phyloP scores from a whole-genome alignment of 2,888 invertebrate species.

The Eutolmus rufibarbis region DNA sequence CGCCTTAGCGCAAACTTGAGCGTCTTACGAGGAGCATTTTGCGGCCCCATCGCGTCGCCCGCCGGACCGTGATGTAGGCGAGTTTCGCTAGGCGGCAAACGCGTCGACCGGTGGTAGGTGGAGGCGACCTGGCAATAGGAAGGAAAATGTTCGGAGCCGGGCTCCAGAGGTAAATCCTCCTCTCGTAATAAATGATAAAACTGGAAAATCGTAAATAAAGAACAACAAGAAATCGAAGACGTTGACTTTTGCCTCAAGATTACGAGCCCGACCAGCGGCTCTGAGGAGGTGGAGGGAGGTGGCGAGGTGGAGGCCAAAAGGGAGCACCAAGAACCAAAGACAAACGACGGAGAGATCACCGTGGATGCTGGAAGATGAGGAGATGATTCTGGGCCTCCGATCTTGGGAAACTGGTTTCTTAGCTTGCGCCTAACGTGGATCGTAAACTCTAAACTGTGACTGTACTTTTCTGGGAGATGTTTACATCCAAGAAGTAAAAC shows the following conservation, averaged over 20 bases:
- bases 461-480: constrained; percentile 31
- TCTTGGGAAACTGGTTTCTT: constrained; percentile 34
- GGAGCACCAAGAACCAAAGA: constrained; percentile 5
- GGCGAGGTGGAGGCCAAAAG: not conserved
- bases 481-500: constrained; percentile 24
- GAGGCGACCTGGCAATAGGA: constrained; percentile 11
- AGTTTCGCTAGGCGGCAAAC: not conserved
- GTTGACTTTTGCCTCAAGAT: constrained; percentile 37
- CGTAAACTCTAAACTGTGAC: constrained; percentile 32
- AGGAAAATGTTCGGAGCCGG: not conserved
- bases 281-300: not conserved
- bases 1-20: constrained; percentile 10
- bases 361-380: constrained; percentile 16
- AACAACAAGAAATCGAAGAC: constrained; percentile 30
- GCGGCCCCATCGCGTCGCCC: not conserved
- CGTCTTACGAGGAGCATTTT: constrained; percentile 20
- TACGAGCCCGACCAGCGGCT: not conserved
- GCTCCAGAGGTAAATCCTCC: not conserved
- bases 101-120: constrained; percentile 9
- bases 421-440: constrained; percentile 21
- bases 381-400: constrained; percentile 6
- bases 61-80: constrained; percentile 1
- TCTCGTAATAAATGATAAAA: constrained; percentile 31
- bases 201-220: constrained; percentile 28
- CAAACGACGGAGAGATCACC: constrained; percentile 5